These are phyloP conservation scores for Hystrix cristata DNA, from an alignment of 2,113 vertebrate genomes.

Conservation along the genomic window DNA sequence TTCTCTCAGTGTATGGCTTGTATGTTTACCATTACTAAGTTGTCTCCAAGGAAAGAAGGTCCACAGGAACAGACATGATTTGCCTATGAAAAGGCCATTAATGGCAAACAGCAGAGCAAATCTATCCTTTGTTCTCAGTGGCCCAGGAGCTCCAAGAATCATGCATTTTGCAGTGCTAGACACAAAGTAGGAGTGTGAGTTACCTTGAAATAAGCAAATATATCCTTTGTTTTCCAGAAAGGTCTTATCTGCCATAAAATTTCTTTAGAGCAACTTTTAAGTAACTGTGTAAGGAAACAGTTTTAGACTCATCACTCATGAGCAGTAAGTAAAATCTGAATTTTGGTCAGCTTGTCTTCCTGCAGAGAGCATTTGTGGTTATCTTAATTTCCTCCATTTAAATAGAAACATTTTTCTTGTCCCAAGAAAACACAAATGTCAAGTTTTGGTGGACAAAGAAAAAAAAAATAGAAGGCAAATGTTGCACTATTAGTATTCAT, in stretches of 20 bases:
- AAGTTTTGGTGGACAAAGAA: neutral
- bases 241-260: neutral
- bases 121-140: neutral
- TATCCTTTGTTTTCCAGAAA: neutral
- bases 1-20: neutral
- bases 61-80: neutral
- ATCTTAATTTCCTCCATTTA: neutral
- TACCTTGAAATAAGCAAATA: neutral
- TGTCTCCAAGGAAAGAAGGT: constrained; percentile 17
- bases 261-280: neutral
- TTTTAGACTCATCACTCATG: neutral
- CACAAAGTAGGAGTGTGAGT: neutral
- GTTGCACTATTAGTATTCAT: neutral
- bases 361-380: neutral
- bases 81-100: neutral
- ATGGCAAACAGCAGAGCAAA: neutral
- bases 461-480: constrained; percentile 15
- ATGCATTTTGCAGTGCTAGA: neutral
- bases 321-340: neutral
- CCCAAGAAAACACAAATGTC: neutral
- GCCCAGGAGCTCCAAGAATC: neutral
- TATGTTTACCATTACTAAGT: neutral
- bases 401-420: neutral
- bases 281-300: neutral
- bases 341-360: neutral